A percentile compares a stretch with the other conserved stretches of the same genome.
Conservation (phyloP, 2,888 invertebrate species). For the Spatulosminthurus flaviceps region DNA sequence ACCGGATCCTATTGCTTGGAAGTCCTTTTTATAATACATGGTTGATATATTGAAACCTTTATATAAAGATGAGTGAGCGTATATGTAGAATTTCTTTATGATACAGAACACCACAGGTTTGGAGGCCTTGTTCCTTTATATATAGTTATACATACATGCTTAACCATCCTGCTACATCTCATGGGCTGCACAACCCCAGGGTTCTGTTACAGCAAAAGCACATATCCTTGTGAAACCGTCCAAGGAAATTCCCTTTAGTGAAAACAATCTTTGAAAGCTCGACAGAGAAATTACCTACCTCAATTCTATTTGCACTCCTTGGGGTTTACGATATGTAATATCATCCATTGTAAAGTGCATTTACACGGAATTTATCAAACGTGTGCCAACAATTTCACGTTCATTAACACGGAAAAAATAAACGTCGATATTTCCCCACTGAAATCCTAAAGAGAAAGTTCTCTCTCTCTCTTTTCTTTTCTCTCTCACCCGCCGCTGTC, state of each 20-base stretch:
- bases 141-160: too few relatives aligned
- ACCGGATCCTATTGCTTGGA: neutral
- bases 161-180: neutral
- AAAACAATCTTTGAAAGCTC: constrained; percentile 41
- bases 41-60: too few relatives aligned
- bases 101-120: too few relatives aligned
- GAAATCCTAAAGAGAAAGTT: too few relatives aligned
- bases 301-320: constrained; percentile 33
- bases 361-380: constrained; percentile 1
- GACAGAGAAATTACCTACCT: constrained; percentile 31
- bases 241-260: constrained; percentile 34
- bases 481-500: too few relatives aligned
- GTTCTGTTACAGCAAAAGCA: neutral
- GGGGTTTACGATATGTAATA: constrained; percentile 32
- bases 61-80: too few relatives aligned
- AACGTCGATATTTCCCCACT: neutral
- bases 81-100: too few relatives aligned
- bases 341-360: constrained; percentile 22
- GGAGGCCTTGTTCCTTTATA: neutral
- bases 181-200: neutral
- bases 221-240: constrained; percentile 11
- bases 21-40: neutral
- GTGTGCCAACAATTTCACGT: constrained; percentile 5
- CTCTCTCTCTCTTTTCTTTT: too few relatives aligned
- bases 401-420: neutral